phyloP scores from a whole-genome alignment of 2,888 invertebrate genomes.

The Eupeodes latifasciatus region DNA sequence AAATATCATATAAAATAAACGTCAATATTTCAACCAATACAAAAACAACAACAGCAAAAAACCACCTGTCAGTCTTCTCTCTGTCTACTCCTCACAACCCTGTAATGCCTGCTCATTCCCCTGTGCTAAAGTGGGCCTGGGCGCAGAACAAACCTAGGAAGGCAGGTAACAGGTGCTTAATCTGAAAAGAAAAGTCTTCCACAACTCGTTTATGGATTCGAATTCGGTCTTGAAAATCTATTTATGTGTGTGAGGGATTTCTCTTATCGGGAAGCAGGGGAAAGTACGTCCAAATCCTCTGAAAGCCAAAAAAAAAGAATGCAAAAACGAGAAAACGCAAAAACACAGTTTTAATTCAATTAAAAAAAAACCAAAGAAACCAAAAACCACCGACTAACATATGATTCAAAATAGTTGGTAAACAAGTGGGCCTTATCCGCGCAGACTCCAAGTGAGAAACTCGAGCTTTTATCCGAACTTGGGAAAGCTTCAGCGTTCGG shows the following conservation, averaged over 20 bases:
- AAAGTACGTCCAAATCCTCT: not conserved
- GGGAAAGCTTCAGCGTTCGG: constrained; percentile 17
- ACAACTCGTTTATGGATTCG: not conserved
- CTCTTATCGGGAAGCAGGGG: not conserved
- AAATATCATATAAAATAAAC: constrained; percentile 47
- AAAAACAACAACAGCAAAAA: constrained; percentile 40
- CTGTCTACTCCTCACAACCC: constrained; percentile 30
- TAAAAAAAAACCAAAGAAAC: constrained; percentile 25
- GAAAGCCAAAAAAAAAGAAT: not conserved
- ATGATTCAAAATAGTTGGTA: constrained; percentile 55
- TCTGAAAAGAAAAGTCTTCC: constrained; percentile 20
- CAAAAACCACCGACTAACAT: constrained; percentile 59
- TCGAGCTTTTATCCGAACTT: constrained; percentile 57
- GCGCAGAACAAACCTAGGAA: constrained; percentile 51
- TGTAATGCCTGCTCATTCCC: constrained; percentile 25
- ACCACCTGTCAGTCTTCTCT: constrained; percentile 68
- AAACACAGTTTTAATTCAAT: constrained; percentile 43
- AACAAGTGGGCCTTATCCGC: constrained; percentile 73
- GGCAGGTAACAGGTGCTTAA: constrained; percentile 71
- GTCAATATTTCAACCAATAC: constrained; percentile 31
- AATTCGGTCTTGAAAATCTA: constrained; percentile 4
- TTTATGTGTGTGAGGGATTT: not conserved
- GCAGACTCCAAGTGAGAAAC: constrained; percentile 30
- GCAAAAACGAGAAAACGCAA: constrained; percentile 3
- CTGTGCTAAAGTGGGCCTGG: constrained; percentile 59